phyloP scores from a whole-genome alignment of 2,797 vertebrate genomes.

The Miichthys miiuy region DNA sequence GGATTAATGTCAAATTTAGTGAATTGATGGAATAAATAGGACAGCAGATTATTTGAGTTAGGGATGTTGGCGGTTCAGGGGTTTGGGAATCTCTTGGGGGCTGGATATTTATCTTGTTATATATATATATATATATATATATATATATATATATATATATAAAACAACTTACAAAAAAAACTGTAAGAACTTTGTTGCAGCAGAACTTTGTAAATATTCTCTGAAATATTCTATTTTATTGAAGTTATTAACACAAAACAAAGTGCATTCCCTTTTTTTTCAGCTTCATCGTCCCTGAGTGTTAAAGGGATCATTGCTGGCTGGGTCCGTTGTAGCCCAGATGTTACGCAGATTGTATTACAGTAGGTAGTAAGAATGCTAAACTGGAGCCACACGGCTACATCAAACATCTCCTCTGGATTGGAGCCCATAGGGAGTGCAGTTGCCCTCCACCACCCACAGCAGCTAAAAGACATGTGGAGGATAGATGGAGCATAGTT shows the following conservation, averaged over 20 bases:
- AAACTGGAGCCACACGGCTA: conserved; percentile 51
- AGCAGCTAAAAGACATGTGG: conserved; percentile 37
- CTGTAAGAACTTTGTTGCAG: background rate
- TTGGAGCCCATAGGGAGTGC: conserved; percentile 6
- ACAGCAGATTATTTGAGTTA: conserved; percentile 26
- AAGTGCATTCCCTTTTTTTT: background rate
- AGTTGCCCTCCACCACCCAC: conserved; percentile 28
- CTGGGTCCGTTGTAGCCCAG: conserved; percentile 59
- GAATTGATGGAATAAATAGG: conserved; percentile 26
- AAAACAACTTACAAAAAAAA: background rate
- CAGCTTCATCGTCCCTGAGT: conserved; percentile 8
- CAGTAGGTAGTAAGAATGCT: conserved; percentile 80
- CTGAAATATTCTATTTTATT: background rate
- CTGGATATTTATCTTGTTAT: conserved; percentile 3
- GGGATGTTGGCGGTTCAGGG: background rate
- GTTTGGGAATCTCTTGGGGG: background rate
- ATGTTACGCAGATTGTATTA: conserved; percentile 83
- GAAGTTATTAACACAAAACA: background rate
- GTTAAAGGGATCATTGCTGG: conserved; percentile 36
- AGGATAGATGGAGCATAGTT: conserved; percentile 15
- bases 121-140: no score
- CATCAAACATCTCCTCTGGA: conserved; percentile 78
- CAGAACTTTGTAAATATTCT: no score
- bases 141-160: no score
- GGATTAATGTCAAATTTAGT: background rate